phyloP scores from a whole-genome alignment of 2,888 invertebrate species.

The Drosophila recens region DNA sequence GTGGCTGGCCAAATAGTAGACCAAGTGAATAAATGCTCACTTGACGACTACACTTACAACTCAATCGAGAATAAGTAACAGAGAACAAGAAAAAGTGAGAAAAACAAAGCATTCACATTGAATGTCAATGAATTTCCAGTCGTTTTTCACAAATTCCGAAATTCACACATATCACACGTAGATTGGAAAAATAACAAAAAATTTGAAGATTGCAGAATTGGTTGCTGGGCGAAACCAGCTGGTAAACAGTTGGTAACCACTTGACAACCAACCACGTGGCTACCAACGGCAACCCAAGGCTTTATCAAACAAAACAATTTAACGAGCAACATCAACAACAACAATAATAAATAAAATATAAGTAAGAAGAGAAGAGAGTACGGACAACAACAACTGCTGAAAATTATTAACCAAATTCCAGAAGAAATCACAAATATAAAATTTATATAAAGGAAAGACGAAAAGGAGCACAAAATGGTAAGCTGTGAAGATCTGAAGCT shows the following conservation, averaged over 20 bases:
- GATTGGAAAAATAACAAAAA: slow-evolving; percentile 11
- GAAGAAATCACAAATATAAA: slow-evolving; percentile 1
- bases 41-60: neutral
- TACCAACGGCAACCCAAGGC: slow-evolving; percentile 13
- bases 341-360: slow-evolving; percentile 3
- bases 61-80: neutral
- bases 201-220: slow-evolving; percentile 22
- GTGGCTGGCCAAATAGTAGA: neutral
- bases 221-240: slow-evolving; percentile 37
- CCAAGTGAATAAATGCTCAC: neutral
- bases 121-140: slow-evolving; percentile 2
- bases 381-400: neutral
- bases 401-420: slow-evolving; percentile 28
- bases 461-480: slow-evolving; percentile 38
- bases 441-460: neutral
- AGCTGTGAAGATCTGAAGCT: slow-evolving; percentile 28
- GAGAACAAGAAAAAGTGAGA: neutral
- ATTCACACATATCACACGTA: slow-evolving; percentile 40
- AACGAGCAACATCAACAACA: slow-evolving; percentile 3
- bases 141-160: slow-evolving; percentile 31
- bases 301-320: slow-evolving; percentile 1
- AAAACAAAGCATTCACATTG: neutral
- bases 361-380: neutral
- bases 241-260: slow-evolving; percentile 4
- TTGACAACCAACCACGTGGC: slow-evolving; percentile 30